phyloP scores from a whole-genome alignment of 2,113 vertebrate genomes.

The Microcebus tavaratra region DNA sequence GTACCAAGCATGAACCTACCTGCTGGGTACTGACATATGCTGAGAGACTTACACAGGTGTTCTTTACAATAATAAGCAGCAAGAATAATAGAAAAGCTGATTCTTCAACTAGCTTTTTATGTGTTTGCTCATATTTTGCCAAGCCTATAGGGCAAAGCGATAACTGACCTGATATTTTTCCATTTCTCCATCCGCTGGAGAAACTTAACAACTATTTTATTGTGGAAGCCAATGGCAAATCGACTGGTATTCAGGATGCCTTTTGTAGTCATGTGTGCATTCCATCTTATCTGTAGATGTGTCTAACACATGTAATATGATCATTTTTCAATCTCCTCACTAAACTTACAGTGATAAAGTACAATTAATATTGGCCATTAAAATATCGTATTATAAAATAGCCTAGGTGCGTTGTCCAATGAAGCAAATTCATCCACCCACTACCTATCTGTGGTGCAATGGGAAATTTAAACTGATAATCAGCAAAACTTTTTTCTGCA shows the following conservation, averaged over 20 bases:
- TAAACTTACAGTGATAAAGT: constrained; percentile 22
- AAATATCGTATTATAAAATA: constrained; percentile 42
- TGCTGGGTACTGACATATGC: neutral
- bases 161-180: neutral
- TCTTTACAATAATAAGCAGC: neutral
- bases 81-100: neutral
- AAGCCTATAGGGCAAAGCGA: neutral
- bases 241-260: neutral
- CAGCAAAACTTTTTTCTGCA: neutral
- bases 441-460: neutral
- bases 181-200: neutral
- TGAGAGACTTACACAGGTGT: neutral
- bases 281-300: neutral
- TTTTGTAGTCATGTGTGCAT: neutral
- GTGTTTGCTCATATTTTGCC: constrained; percentile 10
- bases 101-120: neutral
- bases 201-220: constrained; percentile 25
- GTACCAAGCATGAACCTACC: neutral
- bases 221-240: neutral
- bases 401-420: neutral
- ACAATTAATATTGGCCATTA: neutral
- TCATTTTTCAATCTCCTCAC: constrained; percentile 21
- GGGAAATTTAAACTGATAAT: constrained; percentile 1
- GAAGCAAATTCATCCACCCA: constrained; percentile 8
- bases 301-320: neutral